phyloP scores from a whole-genome alignment of 2,113 vertebrate genomes.

The Seriola quinqueradiata region DNA sequence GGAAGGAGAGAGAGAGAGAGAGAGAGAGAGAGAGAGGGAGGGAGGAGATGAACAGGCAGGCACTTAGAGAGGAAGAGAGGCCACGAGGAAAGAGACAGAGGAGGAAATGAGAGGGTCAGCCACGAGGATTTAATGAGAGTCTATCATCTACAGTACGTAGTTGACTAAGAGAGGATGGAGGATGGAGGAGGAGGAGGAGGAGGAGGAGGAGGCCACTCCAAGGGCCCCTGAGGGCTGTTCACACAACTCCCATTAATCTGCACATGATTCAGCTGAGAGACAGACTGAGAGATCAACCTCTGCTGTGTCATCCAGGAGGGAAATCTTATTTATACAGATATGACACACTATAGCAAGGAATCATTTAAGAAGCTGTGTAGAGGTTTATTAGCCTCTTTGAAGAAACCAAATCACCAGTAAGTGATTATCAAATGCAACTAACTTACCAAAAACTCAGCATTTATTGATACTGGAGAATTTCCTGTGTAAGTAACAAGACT shows the following conservation, averaged over 20 bases:
- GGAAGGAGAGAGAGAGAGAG: background rate
- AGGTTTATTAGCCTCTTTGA: slow-evolving; percentile 35
- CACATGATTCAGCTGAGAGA: slow-evolving; percentile 66
- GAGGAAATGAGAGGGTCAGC: slow-evolving; percentile 72
- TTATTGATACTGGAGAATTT: background rate
- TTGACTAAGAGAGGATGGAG: slow-evolving; percentile 55
- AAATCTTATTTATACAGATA: slow-evolving; percentile 7
- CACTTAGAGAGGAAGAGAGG: slow-evolving; percentile 36
- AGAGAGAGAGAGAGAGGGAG: slow-evolving; percentile 14
- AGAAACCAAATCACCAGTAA: slow-evolving; percentile 18
- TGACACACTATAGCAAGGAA: background rate
- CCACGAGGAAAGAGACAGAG: slow-evolving; percentile 41
- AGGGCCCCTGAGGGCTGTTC: slow-evolving; percentile 66
- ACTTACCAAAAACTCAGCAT: slow-evolving; percentile 17
- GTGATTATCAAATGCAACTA: slow-evolving; percentile 2
- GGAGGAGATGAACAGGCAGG: background rate
- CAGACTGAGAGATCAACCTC: background rate
- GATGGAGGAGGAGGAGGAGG: slow-evolving; percentile 41
- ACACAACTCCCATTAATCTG: slow-evolving; percentile 78
- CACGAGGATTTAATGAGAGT: slow-evolving; percentile 77
- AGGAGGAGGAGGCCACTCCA: slow-evolving; percentile 54
- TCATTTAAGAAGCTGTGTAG: slow-evolving; percentile 15
- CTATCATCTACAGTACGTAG: slow-evolving; percentile 64
- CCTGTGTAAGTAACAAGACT: slow-evolving; percentile 5
- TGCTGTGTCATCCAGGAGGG: slow-evolving; percentile 9